A percentile compares a stretch with the other conserved stretches of the same genome.
These are phyloP conservation scores for Chelmon rostratus DNA, from an alignment of 2,797 vertebrate species.

Conservation along the genomic window DNA sequence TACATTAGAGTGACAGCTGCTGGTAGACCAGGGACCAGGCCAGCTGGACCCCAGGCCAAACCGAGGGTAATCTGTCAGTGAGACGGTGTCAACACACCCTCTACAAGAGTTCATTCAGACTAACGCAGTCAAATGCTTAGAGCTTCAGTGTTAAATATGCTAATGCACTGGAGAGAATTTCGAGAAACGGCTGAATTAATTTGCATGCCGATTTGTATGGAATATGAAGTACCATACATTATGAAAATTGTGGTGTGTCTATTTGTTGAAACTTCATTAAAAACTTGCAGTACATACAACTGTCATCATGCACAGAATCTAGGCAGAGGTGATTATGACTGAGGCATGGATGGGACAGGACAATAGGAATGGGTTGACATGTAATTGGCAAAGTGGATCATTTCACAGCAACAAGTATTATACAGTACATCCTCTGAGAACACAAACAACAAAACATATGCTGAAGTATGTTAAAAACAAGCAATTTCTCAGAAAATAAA, in stretches of 20 bases:
- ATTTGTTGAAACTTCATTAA: conserved; percentile 21
- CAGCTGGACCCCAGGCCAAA: conserved; percentile 67
- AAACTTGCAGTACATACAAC: not conserved
- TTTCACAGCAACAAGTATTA: conserved; percentile 6
- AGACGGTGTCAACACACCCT: conserved; percentile 66
- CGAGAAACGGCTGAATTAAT: conserved; percentile 66
- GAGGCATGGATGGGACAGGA: not conserved
- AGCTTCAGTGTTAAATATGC: conserved; percentile 68
- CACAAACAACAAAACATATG: conserved; percentile 1
- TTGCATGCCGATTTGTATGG: conserved; percentile 64
- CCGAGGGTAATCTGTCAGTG: conserved; percentile 67
- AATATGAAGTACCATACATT: conserved; percentile 32
- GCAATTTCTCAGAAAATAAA: not conserved
- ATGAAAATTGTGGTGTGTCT: conserved; percentile 34
- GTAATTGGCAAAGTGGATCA: conserved; percentile 16
- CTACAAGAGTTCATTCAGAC: conserved; percentile 59
- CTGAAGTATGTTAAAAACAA: conserved; percentile 14
- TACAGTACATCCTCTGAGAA: conserved; percentile 1
- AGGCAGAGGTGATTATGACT: conserved; percentile 10
- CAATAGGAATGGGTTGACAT: conserved; percentile 13
- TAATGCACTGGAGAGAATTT: conserved; percentile 61
- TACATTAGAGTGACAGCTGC: conserved; percentile 79
- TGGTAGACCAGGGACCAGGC: conserved; percentile 66
- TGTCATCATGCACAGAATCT: conserved; percentile 5
- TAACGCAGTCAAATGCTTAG: conserved; percentile 66